Percentiles rank a stretch among this genome's conserved stretches.
phyloP scores from a whole-genome alignment of 2,888 invertebrate genomes.

The Melanchra persicariae region DNA sequence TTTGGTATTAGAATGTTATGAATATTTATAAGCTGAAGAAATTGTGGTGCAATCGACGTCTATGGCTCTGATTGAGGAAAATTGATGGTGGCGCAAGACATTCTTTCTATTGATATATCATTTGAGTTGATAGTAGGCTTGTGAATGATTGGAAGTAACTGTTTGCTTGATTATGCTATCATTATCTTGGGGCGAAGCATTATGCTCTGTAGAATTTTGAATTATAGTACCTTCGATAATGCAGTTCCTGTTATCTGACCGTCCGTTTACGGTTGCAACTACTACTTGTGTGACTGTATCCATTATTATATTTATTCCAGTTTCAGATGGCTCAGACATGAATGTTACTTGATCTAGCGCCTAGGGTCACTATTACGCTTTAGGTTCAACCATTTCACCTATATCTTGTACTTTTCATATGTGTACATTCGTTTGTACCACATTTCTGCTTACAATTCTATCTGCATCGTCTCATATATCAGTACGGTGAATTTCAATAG shows the following conservation, averaged over 20 bases:
- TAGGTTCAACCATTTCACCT: neutral
- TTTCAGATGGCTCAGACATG: neutral
- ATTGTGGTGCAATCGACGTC: conserved; percentile 44
- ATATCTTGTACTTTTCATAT: neutral
- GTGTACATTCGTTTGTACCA: neutral
- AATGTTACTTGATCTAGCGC: neutral
- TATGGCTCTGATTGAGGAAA: conserved; percentile 49
- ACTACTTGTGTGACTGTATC: neutral
- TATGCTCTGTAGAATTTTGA: conserved; percentile 10
- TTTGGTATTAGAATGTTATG: conserved; percentile 58
- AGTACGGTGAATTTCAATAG: conserved; percentile 51
- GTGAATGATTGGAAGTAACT: conserved; percentile 34
- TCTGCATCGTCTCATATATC: conserved; percentile 27
- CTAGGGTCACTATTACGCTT: neutral
- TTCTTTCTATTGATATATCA: conserved; percentile 42
- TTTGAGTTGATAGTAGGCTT: conserved; percentile 24
- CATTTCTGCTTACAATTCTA: conserved; percentile 41
- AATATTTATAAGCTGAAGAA: conserved; percentile 64
- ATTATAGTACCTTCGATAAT: conserved; percentile 12
- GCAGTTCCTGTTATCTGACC: neutral
- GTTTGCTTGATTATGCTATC: conserved; percentile 37
- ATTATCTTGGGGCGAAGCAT: conserved; percentile 37
- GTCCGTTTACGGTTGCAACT: neutral
- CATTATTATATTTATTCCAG: neutral
- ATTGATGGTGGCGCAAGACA: conserved; percentile 40